Base-by-base conservation (phyloP, 2,113 vertebrate genomes). In the Gopherus evgoodei region DNA sequence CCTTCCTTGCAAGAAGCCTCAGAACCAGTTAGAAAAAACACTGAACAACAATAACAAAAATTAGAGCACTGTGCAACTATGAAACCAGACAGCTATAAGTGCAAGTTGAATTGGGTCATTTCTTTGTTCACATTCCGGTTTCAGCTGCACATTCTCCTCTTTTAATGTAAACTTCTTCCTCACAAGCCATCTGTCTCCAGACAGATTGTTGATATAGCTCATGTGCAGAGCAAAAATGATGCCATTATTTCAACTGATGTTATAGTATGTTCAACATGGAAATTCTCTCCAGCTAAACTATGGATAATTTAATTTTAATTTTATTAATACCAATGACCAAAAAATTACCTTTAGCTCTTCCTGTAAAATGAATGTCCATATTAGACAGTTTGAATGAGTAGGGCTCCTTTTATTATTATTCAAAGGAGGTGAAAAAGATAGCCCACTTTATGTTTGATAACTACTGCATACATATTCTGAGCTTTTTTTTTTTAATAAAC, bases 181-280 rank as follows among this genome's bases (percentile, higher is more conserved):
- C 17, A 82, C 5, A 95, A 95, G 57, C 5, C 19, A 90, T 5
- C 81, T n/a, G 49, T 91, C 88, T 86, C 47, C 56, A 87, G 89
- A 83, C 2, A 89, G 4, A 38, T 80, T 87, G 24, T 17, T 82
- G 14, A 80, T 50, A 1, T 5, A 57, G 86, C 91, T 90, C 25
- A 44, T 82, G 65, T 1, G 38, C 6, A 5, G 4, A 2, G 4
- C 83, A 57, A 90, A 69, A 94, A 86, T 11, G 0, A 53, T 38
- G 4, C 8, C 6, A 0, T 29, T 90, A 9, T 81, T 92, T 92
- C n/a, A 22, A 21, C 17, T 90, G 54, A 3, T 4, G 1, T 56
- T 65, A 62, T 5, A 62, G 50, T 78, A 53, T n/a, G 52, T 83
- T 92, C 44, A 81, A 24, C 24, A 89, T 81, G 19, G 24, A 81